Evolutionary conservation across 2,888 invertebrate genomes (phyloP).

Genomic region (Tetramorium bicarinatum): DNA sequence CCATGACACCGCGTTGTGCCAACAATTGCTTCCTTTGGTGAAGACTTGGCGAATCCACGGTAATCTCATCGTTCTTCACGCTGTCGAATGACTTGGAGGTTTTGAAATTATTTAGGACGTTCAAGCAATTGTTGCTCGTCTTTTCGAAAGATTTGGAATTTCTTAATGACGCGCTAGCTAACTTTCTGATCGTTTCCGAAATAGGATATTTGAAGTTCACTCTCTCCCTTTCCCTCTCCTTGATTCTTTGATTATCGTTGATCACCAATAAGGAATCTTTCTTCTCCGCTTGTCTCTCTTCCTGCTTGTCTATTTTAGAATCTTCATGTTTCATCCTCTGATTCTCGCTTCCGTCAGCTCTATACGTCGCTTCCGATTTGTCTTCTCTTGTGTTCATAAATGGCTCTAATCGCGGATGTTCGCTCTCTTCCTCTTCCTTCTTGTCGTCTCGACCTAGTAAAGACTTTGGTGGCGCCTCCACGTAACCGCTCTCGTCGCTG

Average conservation of each 20-base stretch:
- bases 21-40: conserved; percentile 84
- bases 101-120: conserved; percentile 79
- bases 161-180: conserved; percentile 83
- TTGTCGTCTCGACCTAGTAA: conserved; percentile 68
- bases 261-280: conserved; percentile 57
- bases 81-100: conserved; percentile 79
- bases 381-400: conserved; percentile 23
- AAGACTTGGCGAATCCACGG: conserved; percentile 84
- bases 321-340: conserved; percentile 49
- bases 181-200: conserved; percentile 84
- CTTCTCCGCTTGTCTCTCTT: conserved; percentile 41
- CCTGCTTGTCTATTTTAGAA: conserved; percentile 56
- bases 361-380: conserved; percentile 26
- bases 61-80: conserved; percentile 73
- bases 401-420: conserved; percentile 13
- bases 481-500: conserved; percentile 97
- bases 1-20: conserved; percentile 84
- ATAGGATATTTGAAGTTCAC: conserved; percentile 84
- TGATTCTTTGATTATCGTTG: conserved; percentile 67
- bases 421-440: conserved; percentile 66
- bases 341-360: conserved; percentile 28
- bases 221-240: conserved; percentile 77
- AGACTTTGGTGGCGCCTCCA: conserved; percentile 88
- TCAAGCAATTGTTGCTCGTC: conserved; percentile 80
- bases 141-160: conserved; percentile 82